Percentiles rank a stretch among this genome's conserved stretches.
Conservation (phyloP, 2,888 invertebrate species). For the Notocelia uddmanniana region DNA sequence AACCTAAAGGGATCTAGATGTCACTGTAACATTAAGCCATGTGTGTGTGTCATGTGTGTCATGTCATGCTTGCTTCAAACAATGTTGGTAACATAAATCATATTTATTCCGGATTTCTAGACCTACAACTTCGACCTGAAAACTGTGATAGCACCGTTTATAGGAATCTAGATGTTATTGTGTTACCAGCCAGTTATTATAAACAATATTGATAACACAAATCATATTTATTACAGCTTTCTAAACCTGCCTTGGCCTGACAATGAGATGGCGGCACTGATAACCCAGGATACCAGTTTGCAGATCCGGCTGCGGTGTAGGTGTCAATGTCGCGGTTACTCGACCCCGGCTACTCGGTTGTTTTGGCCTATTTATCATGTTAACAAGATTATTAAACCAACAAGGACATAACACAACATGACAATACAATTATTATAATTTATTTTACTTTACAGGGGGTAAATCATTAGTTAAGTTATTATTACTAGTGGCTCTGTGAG, state of each 20-base stretch:
- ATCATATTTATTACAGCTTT: conserved; percentile 35
- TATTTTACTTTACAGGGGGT: no score
- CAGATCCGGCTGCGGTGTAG: conserved; percentile 75
- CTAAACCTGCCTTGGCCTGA: conserved; percentile 30
- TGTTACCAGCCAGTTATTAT: background rate
- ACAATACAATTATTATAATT: no score
- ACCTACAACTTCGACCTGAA: conserved; percentile 17
- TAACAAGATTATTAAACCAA: background rate
- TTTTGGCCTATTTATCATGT: conserved; percentile 30
- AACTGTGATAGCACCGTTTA: conserved; percentile 53
- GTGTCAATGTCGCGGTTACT: conserved; percentile 73
- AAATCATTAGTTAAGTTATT: no score
- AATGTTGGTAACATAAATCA: conserved; percentile 24
- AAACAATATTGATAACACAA: conserved; percentile 20
- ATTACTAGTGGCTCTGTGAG: no score
- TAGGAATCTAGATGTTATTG: no score
- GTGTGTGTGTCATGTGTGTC: no score
- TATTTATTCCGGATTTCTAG: background rate
- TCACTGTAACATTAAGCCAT: no score
- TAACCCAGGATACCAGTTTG: conserved; percentile 60
- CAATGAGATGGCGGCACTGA: conserved; percentile 48
- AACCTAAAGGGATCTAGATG: no score
- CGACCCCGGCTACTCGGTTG: conserved; percentile 35
- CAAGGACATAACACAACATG: background rate
- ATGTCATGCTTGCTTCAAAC: no score